Base-by-base conservation (phyloP, 2,888 invertebrate species). In the Diploptera punctata region DNA sequence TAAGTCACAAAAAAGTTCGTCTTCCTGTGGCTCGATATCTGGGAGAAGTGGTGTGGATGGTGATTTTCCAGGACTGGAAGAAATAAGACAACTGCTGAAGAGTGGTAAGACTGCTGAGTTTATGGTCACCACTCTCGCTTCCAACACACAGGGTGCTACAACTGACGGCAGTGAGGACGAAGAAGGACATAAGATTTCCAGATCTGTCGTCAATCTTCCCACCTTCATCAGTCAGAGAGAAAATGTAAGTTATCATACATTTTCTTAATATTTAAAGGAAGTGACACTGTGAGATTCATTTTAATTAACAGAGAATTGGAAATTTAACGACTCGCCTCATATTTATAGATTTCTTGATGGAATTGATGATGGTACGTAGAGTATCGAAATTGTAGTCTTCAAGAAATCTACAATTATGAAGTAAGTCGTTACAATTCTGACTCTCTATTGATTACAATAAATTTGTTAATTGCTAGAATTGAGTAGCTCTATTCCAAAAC, bases 121-220 rank as follows among this genome's bases (percentile, higher is more conserved):
- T 78, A 84, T 90, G 76, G 80, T 91, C 49, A 89, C 90, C 70
- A 85, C 87, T 16, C 81, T 91, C 70, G 88, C 87, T 44, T 87
- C 89, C 16, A 87, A 87, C 19, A 87, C 89, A 5, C 67, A 26
- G 7, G 68, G 38, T 7, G 54, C 44, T 13, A 44, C 44, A 10
- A 31, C 19, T 2, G 60, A 83, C 82, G 38, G 81, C 74, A 78
- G 80, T 0, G 69, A 47, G 83, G 1, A 80, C 80, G 61, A 84
- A 84, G 68, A 70, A 29, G 33, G 62, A 29, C 18, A 47, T 0
- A 43, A 61, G 21, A 57, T 72, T 19, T 74, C 21, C 77, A 86
- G 87, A 76, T 94, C 93, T 7, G 88, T 92, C 74, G 86, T 92
- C 52, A 89, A 91, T 80, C 82, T 94, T 72, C 93, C 93, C 1